Evolutionary conservation across 2,113 vertebrate genomes (phyloP).

Genomic region (Rhombomys opimus): DNA sequence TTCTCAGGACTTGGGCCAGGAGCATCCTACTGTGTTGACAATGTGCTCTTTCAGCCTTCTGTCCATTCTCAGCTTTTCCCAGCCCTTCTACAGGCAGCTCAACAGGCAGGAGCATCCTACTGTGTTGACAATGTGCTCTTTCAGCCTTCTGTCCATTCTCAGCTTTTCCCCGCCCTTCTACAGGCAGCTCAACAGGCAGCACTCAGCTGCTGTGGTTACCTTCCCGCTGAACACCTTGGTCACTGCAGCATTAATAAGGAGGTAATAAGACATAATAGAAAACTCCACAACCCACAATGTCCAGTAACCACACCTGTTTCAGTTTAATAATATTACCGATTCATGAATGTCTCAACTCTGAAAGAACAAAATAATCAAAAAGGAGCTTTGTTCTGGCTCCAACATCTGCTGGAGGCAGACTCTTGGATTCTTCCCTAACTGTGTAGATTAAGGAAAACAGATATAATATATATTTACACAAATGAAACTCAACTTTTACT

Average conservation of each 20-base stretch:
- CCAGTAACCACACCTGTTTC: conserved; percentile 53
- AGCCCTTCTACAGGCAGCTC: neutral
- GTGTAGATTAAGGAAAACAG: conserved; percentile 8
- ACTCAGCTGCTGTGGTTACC: neutral
- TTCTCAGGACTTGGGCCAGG: conserved; percentile 54
- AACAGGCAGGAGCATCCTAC: neutral
- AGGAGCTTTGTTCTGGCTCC: conserved; percentile 19
- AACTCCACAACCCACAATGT: conserved; percentile 19
- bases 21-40: neutral
- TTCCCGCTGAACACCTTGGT: neutral
- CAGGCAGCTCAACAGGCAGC: neutral
- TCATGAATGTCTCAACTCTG: conserved; percentile 54
- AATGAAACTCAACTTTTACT: conserved; percentile 40
- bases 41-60: neutral
- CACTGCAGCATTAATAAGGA: conserved; percentile 9
- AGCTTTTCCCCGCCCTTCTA: conserved; percentile 20
- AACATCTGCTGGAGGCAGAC: conserved; percentile 34
- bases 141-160: neutral
- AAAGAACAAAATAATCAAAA: conserved; percentile 55
- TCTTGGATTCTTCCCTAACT: conserved; percentile 19
- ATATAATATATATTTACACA: conserved; percentile 47
- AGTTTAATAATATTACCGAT: conserved; percentile 47
- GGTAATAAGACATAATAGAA: conserved; percentile 15
- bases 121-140: neutral
- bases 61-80: conserved; percentile 42